Evolutionary conservation across 2,797 vertebrate species (phyloP), one percentile per base, ranked within the genome.

Genomic region (Psittacula echo): DNA sequence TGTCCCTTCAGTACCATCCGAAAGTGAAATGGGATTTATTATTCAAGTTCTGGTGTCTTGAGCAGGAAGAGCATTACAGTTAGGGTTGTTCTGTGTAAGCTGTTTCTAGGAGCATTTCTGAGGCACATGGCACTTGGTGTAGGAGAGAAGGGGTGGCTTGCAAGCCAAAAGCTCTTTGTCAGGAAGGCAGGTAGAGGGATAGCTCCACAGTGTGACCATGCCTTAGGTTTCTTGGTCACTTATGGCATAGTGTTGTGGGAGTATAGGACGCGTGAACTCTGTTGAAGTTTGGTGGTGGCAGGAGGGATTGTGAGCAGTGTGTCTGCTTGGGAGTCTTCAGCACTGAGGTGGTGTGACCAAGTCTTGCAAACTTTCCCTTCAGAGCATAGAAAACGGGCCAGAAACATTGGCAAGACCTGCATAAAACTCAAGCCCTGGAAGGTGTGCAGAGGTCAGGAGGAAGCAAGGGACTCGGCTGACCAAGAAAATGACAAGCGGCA

Each of bases 401-500:
- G 45, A 11, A 2, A 5, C 19, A n/a, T 18, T 0, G 3, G 21
- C 21, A 21, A 50, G 54, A 34, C 0, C 0, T 30, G 24, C 5
- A 8, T 4, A 5, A 72, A 32, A 53, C 32, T 5, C 0, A 5
- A 45, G 32, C 26, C 37, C n/a, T 66, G 22, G 23, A 29, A 70
- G 51, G 5, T 0, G 4, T 62, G 24, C 22, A 47, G 54, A 51
- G 61, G 8, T 56, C 26, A 34, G 56, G 41, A 85, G 61, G 54
- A 76, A 41, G 29, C 2, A 1, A 27, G 56, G 23, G 58, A 65
- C 15, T 17, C 3, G 0, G n/a, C 24, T 62, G 39, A 51, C 26
- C 45, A 11, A 34, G 37, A 61, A 81, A 34, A 53, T 9, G 3
- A 30, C 29, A 44, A 74, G 29, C 18, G 71, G 27, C 14, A 65